These are phyloP conservation scores for Mylabris phalerata DNA, from an alignment of 1,140 invertebrate species.

Conservation along the genomic window DNA sequence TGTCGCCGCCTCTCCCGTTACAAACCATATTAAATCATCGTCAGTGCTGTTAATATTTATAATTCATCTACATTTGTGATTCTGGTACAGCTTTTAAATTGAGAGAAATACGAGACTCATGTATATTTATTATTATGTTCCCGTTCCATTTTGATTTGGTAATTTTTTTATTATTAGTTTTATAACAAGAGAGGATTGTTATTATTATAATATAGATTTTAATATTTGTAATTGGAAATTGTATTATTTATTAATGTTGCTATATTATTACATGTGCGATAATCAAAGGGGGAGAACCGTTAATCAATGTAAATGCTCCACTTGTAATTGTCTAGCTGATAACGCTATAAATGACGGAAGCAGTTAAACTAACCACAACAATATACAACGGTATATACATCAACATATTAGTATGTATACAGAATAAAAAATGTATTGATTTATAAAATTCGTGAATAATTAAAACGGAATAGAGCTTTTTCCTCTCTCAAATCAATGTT, in stretches of 20 bases:
- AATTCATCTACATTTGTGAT: conserved; percentile 14
- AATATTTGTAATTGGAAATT: too few relatives aligned
- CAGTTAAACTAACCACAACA: too few relatives aligned
- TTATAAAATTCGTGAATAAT: background rate
- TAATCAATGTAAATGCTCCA: too few relatives aligned
- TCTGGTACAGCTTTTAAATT: background rate
- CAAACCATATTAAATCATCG: conserved; percentile 13
- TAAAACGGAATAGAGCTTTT: background rate
- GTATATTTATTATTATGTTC: conserved; percentile 13
- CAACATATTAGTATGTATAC: background rate
- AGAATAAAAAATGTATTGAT: background rate
- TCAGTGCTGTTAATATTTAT: conserved; percentile 12
- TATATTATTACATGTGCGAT: too few relatives aligned
- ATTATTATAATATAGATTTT: too few relatives aligned
- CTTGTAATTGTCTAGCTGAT: too few relatives aligned
- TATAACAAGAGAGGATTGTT: too few relatives aligned
- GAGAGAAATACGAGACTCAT: conserved; percentile 2
- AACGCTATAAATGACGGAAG: too few relatives aligned
- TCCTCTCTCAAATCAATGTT: background rate
- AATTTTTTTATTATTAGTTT: too few relatives aligned
- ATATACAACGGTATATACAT: too few relatives aligned
- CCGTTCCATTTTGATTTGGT: background rate
- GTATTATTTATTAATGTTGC: too few relatives aligned
- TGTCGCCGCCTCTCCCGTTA: conserved; percentile 10
- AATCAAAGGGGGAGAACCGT: too few relatives aligned